phyloP scores from a whole-genome alignment of 2,888 invertebrate genomes.

The Hydroisotoma schaefferi region DNA sequence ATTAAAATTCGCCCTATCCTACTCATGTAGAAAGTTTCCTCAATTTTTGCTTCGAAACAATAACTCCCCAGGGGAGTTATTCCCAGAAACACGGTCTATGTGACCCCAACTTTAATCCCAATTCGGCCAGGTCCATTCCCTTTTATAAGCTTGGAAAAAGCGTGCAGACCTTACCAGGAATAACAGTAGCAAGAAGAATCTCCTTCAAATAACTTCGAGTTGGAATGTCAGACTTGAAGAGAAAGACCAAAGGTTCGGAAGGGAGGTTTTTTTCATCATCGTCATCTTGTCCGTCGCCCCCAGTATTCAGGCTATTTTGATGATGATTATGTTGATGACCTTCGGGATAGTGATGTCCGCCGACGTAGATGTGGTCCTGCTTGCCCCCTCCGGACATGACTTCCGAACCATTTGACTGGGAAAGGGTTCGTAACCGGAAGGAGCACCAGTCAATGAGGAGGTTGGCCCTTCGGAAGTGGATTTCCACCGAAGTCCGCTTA shows the following conservation, averaged over 20 bases:
- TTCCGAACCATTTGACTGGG: background rate
- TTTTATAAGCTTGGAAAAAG: no score
- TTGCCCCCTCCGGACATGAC: background rate
- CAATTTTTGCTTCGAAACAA: no score
- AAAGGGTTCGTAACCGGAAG: slow-evolving; percentile 61
- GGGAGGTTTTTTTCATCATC: slow-evolving; percentile 13
- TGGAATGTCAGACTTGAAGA: slow-evolving; percentile 40
- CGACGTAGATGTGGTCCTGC: background rate
- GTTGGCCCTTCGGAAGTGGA: slow-evolving; percentile 72
- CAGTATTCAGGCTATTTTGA: background rate
- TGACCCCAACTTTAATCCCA: no score
- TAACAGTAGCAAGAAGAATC: slow-evolving; percentile 36
- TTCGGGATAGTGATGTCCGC: slow-evolving; percentile 7
- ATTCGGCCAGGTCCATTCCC: no score
- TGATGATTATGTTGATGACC: slow-evolving; percentile 3
- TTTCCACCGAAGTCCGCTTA: slow-evolving; percentile 79
- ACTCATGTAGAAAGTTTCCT: no score
- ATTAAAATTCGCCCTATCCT: no score
- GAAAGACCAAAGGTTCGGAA: slow-evolving; percentile 30
- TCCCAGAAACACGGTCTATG: no score
- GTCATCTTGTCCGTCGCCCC: slow-evolving; percentile 10
- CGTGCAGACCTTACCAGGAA: no score
- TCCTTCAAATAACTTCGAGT: slow-evolving; percentile 41
- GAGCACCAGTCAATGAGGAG: slow-evolving; percentile 85
- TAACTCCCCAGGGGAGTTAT: no score